A percentile compares a stretch with the other conserved stretches of the same genome.
phyloP scores from a whole-genome alignment of 2,888 invertebrate species.

The Folsomia candida region DNA sequence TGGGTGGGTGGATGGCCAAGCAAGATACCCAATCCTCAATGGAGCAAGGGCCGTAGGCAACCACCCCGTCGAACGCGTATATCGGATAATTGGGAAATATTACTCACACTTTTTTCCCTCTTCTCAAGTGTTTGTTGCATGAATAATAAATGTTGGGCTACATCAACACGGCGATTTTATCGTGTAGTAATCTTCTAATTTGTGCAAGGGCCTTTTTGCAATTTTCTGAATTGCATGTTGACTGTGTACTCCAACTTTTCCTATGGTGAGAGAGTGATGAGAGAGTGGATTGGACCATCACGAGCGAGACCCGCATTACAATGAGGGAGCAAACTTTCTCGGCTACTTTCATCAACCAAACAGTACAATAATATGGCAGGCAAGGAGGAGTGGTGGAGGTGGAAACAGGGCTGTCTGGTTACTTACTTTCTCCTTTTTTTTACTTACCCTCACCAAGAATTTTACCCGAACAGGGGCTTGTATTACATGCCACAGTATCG shows the following conservation, averaged over 20 bases:
- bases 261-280: not conserved
- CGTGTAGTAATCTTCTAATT: not conserved
- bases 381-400: no score
- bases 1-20: not conserved
- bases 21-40: slow-evolving; percentile 8
- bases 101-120: not conserved
- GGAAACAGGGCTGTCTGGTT: no score
- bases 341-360: no score
- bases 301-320: not conserved
- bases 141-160: not conserved
- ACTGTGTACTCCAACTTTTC: not conserved
- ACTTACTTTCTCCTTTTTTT: no score
- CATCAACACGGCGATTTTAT: not conserved
- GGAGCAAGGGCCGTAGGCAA: slow-evolving; percentile 2
- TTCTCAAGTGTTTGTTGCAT: no score
- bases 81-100: not conserved
- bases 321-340: not conserved
- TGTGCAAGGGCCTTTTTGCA: no score
- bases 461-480: no score
- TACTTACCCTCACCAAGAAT: no score
- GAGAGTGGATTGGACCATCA: not conserved
- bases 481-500: no score
- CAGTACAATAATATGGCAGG: no score
- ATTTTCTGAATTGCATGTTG: not conserved
- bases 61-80: no score